These are phyloP conservation scores for Cephus sareptanus DNA, from an alignment of 2,888 invertebrate genomes.

Conservation along the genomic window DNA sequence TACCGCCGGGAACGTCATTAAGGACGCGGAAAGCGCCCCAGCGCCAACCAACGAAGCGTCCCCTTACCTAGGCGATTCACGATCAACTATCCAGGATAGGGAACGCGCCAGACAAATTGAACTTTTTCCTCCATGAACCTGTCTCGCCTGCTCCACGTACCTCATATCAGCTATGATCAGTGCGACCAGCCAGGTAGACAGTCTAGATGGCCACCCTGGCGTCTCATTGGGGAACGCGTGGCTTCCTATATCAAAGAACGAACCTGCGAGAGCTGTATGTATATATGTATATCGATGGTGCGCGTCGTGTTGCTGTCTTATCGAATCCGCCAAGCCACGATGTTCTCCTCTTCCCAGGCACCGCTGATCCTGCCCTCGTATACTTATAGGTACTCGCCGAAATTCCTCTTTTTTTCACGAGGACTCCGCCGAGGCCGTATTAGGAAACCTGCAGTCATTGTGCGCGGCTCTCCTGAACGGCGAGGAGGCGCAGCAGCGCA, in stretches of 20 bases:
- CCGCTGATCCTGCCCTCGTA: constrained; percentile 17
- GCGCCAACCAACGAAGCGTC: background rate
- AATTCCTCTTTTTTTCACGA: constrained; percentile 53
- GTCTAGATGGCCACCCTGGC: background rate
- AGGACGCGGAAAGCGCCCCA: constrained; percentile 17
- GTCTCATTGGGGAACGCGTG: constrained; percentile 13
- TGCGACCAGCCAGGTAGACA: background rate
- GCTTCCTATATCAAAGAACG: constrained; percentile 4
- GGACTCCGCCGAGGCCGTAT: constrained; percentile 47
- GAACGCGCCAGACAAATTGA: constrained; percentile 23
- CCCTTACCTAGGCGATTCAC: background rate
- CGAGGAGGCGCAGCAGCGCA: constrained; percentile 23
- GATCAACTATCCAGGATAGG: constrained; percentile 30
- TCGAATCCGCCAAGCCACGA: background rate
- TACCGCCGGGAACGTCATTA: constrained; percentile 44
- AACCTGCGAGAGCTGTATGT: constrained; percentile 5
- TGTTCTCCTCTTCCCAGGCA: constrained; percentile 33
- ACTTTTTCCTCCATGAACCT: constrained; percentile 20
- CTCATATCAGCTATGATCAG: background rate
- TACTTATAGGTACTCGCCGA: constrained; percentile 37
- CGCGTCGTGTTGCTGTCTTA: background rate
- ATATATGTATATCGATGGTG: background rate
- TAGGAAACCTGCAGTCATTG: constrained; percentile 61
- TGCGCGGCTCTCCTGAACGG: constrained; percentile 43
- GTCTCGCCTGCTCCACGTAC: constrained; percentile 16